Evolutionary conservation across 1,140 invertebrate species (phyloP).

Genomic region (Drosophila bifasciata): DNA sequence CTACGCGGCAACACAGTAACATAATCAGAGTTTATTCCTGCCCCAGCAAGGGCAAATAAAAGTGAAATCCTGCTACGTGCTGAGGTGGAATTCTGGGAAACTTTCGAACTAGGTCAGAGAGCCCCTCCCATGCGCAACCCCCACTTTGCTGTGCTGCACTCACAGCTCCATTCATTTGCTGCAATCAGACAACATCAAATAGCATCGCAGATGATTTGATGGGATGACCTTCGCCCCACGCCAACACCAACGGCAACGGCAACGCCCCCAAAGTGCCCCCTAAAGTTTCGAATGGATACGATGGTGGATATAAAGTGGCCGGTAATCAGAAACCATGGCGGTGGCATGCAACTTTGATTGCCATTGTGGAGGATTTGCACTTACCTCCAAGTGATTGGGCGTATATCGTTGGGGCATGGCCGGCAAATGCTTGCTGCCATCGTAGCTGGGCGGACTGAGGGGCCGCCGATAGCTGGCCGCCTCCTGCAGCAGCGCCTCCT

Average conservation of each 20-base stretch:
- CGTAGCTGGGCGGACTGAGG: constrained; percentile 83
- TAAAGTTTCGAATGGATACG: not conserved
- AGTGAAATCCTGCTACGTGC: constrained; percentile 52
- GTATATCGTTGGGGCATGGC: constrained; percentile 82
- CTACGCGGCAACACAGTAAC: constrained; percentile 20
- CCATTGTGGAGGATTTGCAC: constrained; percentile 33
- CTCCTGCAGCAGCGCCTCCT: constrained; percentile 76
- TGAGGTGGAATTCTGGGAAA: constrained; percentile 27
- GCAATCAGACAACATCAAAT: constrained; percentile 59
- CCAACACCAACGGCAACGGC: constrained; percentile 10
- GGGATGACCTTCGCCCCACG: constrained; percentile 46
- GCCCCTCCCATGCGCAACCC: not conserved
- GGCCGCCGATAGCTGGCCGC: constrained; percentile 83
- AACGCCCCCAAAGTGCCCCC: constrained; percentile 17
- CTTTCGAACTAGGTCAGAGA: constrained; percentile 39
- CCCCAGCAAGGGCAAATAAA: constrained; percentile 45
- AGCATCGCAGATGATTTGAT: constrained; percentile 56
- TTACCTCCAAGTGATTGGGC: constrained; percentile 83
- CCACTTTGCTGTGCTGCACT: constrained; percentile 26
- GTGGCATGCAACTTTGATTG: constrained; percentile 39
- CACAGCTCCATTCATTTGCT: constrained; percentile 25
- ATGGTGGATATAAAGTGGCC: constrained; percentile 40
- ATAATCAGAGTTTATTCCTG: not conserved
- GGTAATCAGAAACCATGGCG: constrained; percentile 47
- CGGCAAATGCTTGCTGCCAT: constrained; percentile 78